Evolutionary conservation across 2,113 vertebrate genomes (phyloP).

Genomic region (Jacana jacana): DNA sequence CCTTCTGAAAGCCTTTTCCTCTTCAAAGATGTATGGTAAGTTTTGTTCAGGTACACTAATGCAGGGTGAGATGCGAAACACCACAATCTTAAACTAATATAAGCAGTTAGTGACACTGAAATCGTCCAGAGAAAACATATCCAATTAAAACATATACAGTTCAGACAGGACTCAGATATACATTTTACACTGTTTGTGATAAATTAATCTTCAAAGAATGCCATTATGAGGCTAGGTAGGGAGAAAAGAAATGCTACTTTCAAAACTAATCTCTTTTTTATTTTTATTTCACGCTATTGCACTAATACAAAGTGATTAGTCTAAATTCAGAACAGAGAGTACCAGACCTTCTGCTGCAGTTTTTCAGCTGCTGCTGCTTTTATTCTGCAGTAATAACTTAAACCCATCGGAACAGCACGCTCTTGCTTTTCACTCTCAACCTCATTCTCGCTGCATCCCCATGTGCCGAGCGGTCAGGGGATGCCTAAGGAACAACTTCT

Average conservation of each 20-base stretch:
- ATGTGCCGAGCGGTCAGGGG: not conserved
- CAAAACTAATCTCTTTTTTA: not conserved
- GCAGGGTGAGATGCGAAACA: not conserved
- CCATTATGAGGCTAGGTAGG: not conserved
- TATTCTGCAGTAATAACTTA: not conserved
- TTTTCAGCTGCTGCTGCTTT: not conserved
- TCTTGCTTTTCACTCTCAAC: not conserved
- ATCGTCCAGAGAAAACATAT: not conserved
- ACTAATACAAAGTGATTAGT: not conserved
- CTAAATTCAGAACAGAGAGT: not conserved
- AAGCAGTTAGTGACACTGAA: not conserved
- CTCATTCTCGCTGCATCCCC: slow-evolving; percentile 64
- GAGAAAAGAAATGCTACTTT: not conserved
- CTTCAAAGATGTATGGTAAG: not conserved
- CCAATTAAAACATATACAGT: not conserved
- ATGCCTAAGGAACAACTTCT: not conserved
- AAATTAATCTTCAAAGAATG: not conserved
- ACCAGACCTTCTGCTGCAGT: not conserved
- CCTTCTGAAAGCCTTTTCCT: not conserved
- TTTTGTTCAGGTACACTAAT: not conserved
- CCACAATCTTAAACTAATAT: not conserved
- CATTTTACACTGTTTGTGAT: not conserved
- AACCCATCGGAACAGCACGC: not conserved
- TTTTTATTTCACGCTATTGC: not conserved
- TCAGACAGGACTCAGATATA: not conserved